Conservation (phyloP, 2,113 vertebrate genomes). For the Columbina picui region DNA sequence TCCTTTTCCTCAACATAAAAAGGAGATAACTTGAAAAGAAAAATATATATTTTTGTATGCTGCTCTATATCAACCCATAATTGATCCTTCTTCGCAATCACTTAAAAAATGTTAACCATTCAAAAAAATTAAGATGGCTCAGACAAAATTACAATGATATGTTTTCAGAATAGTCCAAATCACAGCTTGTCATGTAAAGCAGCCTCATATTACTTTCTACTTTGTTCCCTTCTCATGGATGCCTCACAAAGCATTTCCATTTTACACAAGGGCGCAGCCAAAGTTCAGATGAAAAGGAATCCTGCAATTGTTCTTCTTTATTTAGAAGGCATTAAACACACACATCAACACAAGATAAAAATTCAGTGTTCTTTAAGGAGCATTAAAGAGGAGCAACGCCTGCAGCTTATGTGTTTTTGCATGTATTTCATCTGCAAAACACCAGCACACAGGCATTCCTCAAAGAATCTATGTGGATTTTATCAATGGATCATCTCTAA, state of each 20-base stretch:
- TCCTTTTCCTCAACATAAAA: neutral
- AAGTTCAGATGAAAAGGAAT: constrained; percentile 43
- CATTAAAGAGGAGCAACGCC: neutral
- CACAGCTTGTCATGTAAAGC: neutral
- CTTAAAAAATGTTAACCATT: neutral
- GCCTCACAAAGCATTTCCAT: constrained; percentile 34
- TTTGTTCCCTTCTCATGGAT: neutral
- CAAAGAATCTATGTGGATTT: neutral
- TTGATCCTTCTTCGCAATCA: neutral
- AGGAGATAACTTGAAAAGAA: neutral
- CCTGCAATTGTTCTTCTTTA: neutral
- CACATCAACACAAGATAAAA: neutral
- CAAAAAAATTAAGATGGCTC: neutral
- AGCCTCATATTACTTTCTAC: neutral
- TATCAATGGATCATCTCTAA: neutral
- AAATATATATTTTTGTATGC: neutral
- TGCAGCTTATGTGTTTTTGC: neutral
- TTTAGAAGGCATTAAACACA: neutral
- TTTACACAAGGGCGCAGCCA: neutral
- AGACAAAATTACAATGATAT: neutral
- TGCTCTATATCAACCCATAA: neutral
- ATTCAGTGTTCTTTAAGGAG: neutral
- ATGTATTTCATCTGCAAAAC: neutral
- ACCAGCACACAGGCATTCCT: neutral
- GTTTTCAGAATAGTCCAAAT: neutral